These are phyloP conservation scores for Harpalus rufipes DNA, from an alignment of 2,888 invertebrate genomes.

Conservation along the genomic window DNA sequence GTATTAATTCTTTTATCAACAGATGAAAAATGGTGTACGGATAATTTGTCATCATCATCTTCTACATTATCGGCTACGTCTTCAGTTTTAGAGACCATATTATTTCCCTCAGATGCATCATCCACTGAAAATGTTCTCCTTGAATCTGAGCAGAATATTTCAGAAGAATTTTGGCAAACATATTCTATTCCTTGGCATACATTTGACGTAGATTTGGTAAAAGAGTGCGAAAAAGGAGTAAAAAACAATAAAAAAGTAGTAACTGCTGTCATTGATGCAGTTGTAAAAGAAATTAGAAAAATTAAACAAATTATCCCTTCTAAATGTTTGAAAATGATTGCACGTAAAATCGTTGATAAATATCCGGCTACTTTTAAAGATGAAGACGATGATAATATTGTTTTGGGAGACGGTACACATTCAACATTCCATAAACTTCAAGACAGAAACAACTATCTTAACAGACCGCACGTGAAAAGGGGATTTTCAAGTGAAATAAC, in stretches of 20 bases:
- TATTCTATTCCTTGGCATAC: conserved; percentile 1
- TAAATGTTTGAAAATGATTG: background rate
- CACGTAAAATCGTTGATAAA: conserved; percentile 34
- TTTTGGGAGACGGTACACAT: conserved; percentile 36
- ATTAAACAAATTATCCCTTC: conserved; percentile 9
- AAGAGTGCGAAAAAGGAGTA: background rate
- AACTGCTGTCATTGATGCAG: background rate
- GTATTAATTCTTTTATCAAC: conserved; percentile 9
- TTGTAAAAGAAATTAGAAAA: conserved; percentile 9
- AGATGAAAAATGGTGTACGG: background rate
- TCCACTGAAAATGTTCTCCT: background rate
- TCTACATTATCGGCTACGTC: background rate
- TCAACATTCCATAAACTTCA: conserved; percentile 6
- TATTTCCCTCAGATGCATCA: background rate
- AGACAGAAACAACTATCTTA: conserved; percentile 21
- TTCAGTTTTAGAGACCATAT: background rate
- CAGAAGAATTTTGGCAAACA: conserved; percentile 12
- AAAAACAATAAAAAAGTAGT: conserved; percentile 17
- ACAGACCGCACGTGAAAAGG: background rate
- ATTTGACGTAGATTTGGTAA: background rate
- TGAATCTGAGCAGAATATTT: background rate
- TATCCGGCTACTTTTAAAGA: conserved; percentile 30
- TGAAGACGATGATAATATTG: conserved; percentile 28
- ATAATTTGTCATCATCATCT: no score
- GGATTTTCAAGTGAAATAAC: background rate